Evolutionary conservation across 1,140 invertebrate genomes (phyloP).

Genomic region (Dendrolimus kikuchii): DNA sequence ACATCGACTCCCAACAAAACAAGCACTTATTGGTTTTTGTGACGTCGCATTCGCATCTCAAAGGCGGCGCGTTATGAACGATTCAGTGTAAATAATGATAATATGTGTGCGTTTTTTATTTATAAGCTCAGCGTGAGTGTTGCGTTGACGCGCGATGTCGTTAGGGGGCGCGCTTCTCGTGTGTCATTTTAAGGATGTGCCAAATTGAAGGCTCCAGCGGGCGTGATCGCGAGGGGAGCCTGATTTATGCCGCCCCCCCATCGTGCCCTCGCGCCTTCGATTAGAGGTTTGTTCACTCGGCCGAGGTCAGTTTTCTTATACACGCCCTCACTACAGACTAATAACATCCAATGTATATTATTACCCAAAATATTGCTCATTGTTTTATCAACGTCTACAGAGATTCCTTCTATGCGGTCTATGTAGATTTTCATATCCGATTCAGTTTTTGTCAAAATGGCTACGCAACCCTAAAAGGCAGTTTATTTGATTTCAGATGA

Average conservation of each 20-base stretch:
- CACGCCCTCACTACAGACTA: slow-evolving; percentile 22
- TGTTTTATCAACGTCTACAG: too few relatives aligned
- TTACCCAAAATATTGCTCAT: too few relatives aligned
- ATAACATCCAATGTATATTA: too few relatives aligned
- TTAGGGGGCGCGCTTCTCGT: slow-evolving; percentile 58
- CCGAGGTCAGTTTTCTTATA: slow-evolving; percentile 60
- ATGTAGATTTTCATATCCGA: too few relatives aligned
- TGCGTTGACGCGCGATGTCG: slow-evolving; percentile 42
- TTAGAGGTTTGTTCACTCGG: slow-evolving; percentile 63
- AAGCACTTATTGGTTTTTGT: slow-evolving; percentile 9
- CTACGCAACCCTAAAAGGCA: too few relatives aligned
- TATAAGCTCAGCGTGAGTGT: slow-evolving; percentile 40
- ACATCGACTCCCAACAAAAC: background rate
- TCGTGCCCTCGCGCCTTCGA: slow-evolving; percentile 39
- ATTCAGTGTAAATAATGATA: slow-evolving; percentile 15
- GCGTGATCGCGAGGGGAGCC: slow-evolving; percentile 60
- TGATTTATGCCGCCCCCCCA: slow-evolving; percentile 59
- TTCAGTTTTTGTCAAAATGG: too few relatives aligned
- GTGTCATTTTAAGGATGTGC: slow-evolving; percentile 72
- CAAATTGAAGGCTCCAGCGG: slow-evolving; percentile 68
- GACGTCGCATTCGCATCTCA: slow-evolving; percentile 5
- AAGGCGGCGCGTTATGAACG: slow-evolving; percentile 16
- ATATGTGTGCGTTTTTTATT: slow-evolving; percentile 43
- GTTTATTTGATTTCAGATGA: too few relatives aligned
- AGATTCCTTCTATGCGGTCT: too few relatives aligned